phyloP scores from a whole-genome alignment of 1,140 invertebrate species.

The Galleria mellonella region DNA sequence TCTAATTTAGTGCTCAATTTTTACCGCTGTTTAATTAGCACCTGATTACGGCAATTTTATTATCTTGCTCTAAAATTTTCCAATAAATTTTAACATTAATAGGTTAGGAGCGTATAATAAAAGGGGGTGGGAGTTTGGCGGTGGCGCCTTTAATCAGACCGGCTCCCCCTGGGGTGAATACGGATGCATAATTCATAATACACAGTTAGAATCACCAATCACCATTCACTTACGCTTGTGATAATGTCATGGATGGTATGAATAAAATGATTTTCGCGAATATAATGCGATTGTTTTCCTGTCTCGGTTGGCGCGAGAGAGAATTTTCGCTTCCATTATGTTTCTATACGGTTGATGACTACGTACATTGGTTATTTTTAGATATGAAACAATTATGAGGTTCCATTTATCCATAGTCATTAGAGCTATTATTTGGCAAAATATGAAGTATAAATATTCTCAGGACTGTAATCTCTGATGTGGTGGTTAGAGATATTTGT shows the following conservation, averaged over 20 bases:
- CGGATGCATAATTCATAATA: slow-evolving; percentile 24
- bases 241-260: slow-evolving; percentile 13
- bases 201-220: slow-evolving; percentile 14
- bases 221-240: slow-evolving; percentile 14
- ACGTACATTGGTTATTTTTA: too few relatives aligned
- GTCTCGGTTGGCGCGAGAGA: neutral
- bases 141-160: slow-evolving; percentile 18
- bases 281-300: slow-evolving; percentile 4
- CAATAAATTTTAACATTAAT: slow-evolving; percentile 20
- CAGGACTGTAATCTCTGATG: too few relatives aligned
- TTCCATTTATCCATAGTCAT: too few relatives aligned
- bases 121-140: neutral
- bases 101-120: slow-evolving; percentile 8
- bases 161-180: slow-evolving; percentile 1
- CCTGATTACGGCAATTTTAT: slow-evolving; percentile 17
- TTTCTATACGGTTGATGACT: too few relatives aligned
- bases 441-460: too few relatives aligned
- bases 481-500: too few relatives aligned
- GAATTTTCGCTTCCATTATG: too few relatives aligned
- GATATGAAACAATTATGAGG: too few relatives aligned
- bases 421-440: too few relatives aligned
- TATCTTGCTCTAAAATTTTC: slow-evolving; percentile 8
- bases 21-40: slow-evolving; percentile 10
- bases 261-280: slow-evolving; percentile 7
- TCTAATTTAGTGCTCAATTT: too few relatives aligned